Conservation (phyloP, 2,113 vertebrate species). For the Macquaria ambigua region DNA sequence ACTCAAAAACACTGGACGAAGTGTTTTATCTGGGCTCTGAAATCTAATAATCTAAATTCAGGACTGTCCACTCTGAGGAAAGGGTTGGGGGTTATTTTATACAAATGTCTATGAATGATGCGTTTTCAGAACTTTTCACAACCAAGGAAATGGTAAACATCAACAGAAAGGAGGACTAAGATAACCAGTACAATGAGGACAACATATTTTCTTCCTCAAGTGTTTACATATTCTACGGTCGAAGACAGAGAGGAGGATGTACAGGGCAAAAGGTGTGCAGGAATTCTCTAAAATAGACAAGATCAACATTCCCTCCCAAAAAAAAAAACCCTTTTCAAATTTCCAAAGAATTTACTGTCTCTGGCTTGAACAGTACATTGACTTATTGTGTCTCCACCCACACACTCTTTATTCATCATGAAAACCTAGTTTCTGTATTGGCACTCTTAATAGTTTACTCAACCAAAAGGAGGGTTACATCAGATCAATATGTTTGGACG, state of each 20-base stretch:
- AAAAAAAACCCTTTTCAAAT: not conserved
- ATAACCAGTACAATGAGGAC: not conserved
- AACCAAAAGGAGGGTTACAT: constrained; percentile 5
- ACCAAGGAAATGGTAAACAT: not conserved
- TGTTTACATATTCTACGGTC: not conserved
- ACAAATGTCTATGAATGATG: not conserved
- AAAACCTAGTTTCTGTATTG: not conserved
- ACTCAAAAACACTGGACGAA: not conserved
- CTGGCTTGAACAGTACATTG: not conserved
- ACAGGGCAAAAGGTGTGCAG: not conserved
- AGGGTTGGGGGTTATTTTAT: not conserved
- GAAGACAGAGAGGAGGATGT: not conserved
- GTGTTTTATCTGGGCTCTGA: not conserved
- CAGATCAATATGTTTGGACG: constrained; percentile 39
- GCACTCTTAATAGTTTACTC: not conserved
- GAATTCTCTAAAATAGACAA: not conserved
- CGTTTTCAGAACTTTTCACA: not conserved
- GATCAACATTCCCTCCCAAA: not conserved
- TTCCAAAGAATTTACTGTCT: not conserved
- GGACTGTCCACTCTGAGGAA: not conserved
- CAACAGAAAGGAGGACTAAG: not conserved
- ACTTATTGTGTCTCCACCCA: not conserved
- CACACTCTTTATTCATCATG: not conserved
- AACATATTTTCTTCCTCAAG: not conserved
- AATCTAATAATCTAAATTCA: not conserved